A percentile compares a stretch with the other conserved stretches of the same genome.
Conservation (phyloP, 2,888 invertebrate genomes). For the Ceraclea dissimilis region DNA sequence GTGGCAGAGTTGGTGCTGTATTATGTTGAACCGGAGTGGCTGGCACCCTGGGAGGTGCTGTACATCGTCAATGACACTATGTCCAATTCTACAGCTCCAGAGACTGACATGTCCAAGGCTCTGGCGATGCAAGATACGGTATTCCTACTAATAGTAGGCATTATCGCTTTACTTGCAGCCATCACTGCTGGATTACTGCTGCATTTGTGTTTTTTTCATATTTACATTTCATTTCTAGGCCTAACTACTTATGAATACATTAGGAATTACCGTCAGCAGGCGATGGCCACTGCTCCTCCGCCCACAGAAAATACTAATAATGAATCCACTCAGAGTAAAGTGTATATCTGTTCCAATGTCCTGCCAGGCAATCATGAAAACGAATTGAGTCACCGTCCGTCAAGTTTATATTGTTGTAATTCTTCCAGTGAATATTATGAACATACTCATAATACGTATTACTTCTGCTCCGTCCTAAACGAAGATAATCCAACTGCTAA, state of each 20-base stretch:
- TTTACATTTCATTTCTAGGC: slow-evolving; percentile 76
- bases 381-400: slow-evolving; percentile 30
- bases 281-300: slow-evolving; percentile 28
- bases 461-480: slow-evolving; percentile 47
- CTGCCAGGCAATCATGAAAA: slow-evolving; percentile 17
- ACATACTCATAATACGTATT: slow-evolving; percentile 33
- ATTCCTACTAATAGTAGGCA: slow-evolving; percentile 48
- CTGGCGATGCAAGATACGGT: slow-evolving; percentile 47
- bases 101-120: slow-evolving; percentile 24
- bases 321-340: slow-evolving; percentile 22
- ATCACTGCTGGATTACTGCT: slow-evolving; percentile 69
- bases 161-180: slow-evolving; percentile 63
- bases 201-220: slow-evolving; percentile 82
- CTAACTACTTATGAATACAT: slow-evolving; percentile 89
- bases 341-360: slow-evolving; percentile 24
- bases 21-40: slow-evolving; percentile 50
- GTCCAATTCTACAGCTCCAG: slow-evolving; percentile 21
- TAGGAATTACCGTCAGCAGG: slow-evolving; percentile 40
- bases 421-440: slow-evolving; percentile 35
- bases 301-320: slow-evolving; percentile 26
- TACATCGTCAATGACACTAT: slow-evolving; percentile 22
- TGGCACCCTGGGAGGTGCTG: slow-evolving; percentile 38
- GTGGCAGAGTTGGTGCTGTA: slow-evolving; percentile 62
- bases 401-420: slow-evolving; percentile 40
- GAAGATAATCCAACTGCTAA: slow-evolving; percentile 35